These are phyloP conservation scores for Pseudopleuronectes americanus DNA, from an alignment of 2,797 vertebrate species.

Conservation along the genomic window DNA sequence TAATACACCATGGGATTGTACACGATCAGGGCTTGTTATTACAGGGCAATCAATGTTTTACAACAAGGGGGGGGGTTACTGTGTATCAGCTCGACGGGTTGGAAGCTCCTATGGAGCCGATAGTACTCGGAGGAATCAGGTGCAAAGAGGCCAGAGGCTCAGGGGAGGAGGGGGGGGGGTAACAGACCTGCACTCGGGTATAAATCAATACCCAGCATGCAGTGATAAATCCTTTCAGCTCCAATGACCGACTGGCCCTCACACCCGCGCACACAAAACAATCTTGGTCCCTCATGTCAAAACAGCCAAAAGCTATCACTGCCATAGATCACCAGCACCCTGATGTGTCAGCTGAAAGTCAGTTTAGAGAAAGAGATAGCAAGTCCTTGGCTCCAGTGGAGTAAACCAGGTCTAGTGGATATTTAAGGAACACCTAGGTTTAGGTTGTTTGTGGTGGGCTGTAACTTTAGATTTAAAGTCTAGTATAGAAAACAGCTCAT, in stretches of 20 bases:
- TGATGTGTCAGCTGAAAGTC: constrained; percentile 75
- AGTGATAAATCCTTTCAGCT: constrained; percentile 78
- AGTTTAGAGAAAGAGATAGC: constrained; percentile 52
- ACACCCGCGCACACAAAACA: constrained; percentile 76
- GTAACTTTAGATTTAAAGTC: background rate
- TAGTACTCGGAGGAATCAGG: constrained; percentile 52
- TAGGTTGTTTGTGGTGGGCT: background rate
- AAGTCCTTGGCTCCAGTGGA: constrained; percentile 31
- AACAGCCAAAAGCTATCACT: constrained; percentile 78
- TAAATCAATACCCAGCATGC: constrained; percentile 80
- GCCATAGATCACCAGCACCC: constrained; percentile 68
- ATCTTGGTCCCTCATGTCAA: constrained; percentile 74
- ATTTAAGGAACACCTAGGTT: constrained; percentile 27
- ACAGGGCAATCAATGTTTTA: constrained; percentile 66
- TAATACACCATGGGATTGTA: constrained; percentile 21
- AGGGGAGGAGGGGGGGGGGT: background rate
- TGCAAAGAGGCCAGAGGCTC: constrained; percentile 42
- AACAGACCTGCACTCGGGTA: constrained; percentile 48
- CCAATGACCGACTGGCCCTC: constrained; percentile 74
- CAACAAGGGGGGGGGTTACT: constrained; percentile 43
- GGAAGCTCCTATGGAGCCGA: constrained; percentile 56
- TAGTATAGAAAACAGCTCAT: background rate
- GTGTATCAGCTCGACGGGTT: constrained; percentile 63
- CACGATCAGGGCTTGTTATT: constrained; percentile 56
- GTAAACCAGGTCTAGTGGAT: background rate